Conservation (phyloP, 2,113 vertebrate species). For the Antennarius striatus region DNA sequence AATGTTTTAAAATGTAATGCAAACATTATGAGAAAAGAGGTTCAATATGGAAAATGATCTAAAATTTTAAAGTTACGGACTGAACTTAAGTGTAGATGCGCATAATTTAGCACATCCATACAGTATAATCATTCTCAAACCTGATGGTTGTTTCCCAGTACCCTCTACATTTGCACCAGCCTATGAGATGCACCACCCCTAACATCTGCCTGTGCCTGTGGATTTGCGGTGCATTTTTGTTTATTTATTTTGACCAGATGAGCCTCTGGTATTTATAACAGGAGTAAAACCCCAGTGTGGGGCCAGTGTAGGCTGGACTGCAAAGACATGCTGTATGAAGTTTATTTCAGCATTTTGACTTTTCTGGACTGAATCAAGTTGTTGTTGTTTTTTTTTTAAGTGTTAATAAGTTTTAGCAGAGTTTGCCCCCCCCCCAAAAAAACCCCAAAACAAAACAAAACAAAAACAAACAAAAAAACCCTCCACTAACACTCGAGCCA, state of each 20-base stretch:
- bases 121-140: not conserved
- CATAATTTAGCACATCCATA: not conserved
- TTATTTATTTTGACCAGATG: slow-evolving; percentile 80
- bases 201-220: slow-evolving; percentile 62
- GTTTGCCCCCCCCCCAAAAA: not conserved
- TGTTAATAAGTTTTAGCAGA: not conserved
- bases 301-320: slow-evolving; percentile 67
- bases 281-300: slow-evolving; percentile 72
- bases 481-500: not conserved
- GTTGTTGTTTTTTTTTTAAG: no score
- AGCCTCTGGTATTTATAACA: slow-evolving; percentile 79
- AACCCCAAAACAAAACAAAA: no score
- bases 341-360: slow-evolving; percentile 66
- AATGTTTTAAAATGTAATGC: not conserved
- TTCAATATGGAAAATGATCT: no score
- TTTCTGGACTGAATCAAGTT: slow-evolving; percentile 66
- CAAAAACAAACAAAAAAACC: no score
- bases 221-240: slow-evolving; percentile 66
- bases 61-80: not conserved
- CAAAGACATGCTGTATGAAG: slow-evolving; percentile 72
- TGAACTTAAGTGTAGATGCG: not conserved
- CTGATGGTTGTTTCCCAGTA: slow-evolving; percentile 1
- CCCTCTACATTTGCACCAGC: slow-evolving; percentile 13
- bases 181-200: slow-evolving; percentile 41
- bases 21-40: no score